Evolutionary conservation across 1,140 invertebrate genomes (phyloP).

Genomic region (Nasonia giraulti): DNA sequence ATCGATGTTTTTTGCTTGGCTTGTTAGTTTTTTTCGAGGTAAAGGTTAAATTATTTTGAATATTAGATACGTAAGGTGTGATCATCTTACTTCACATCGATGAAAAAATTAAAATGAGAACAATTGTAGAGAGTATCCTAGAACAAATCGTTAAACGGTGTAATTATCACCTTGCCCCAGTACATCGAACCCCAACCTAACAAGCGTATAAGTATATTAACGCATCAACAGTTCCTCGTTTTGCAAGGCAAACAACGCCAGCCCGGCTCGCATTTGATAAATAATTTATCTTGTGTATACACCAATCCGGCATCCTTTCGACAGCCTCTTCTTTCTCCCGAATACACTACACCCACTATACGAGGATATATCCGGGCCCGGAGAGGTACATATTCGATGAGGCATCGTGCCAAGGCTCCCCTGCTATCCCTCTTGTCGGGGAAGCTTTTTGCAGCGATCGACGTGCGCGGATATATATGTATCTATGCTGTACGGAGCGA

Average conservation of each 20-base stretch:
- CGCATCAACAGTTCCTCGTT: neutral
- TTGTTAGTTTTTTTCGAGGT: neutral
- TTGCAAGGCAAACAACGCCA: neutral
- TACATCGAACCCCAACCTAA: too few species aligned
- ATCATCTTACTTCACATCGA: too few species aligned
- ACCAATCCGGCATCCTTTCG: neutral
- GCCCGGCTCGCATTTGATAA: neutral
- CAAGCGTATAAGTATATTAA: neutral
- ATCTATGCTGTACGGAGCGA: neutral
- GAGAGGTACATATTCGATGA: neutral
- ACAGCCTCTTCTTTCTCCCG: neutral
- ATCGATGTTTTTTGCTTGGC: neutral
- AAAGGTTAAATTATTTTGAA: neutral
- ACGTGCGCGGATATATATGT: neutral
- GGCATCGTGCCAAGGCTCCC: conserved; percentile 36
- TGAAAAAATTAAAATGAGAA: too few species aligned
- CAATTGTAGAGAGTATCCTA: too few species aligned
- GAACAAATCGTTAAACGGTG: too few species aligned
- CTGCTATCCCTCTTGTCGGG: neutral
- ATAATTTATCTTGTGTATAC: neutral
- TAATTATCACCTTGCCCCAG: too few species aligned
- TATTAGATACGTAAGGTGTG: too few species aligned
- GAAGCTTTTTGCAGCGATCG: conserved; percentile 23
- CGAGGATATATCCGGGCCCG: neutral
- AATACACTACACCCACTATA: neutral